These are phyloP conservation scores for Phenacoccus solenopsis DNA, from an alignment of 1,140 invertebrate genomes.

Conservation along the genomic window DNA sequence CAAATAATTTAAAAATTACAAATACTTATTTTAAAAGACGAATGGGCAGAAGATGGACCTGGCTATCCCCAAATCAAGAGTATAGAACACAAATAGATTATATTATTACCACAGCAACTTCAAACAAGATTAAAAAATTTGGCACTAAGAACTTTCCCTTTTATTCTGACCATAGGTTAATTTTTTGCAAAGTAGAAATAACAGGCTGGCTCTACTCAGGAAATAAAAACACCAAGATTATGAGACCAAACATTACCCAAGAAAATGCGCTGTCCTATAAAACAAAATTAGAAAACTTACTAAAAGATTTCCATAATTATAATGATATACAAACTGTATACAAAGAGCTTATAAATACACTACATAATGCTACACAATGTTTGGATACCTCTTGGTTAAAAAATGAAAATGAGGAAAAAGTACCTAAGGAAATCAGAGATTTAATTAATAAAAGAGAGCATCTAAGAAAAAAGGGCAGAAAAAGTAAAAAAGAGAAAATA, in stretches of 20 bases:
- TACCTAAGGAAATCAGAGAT: too few species aligned
- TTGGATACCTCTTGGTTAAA: too few species aligned
- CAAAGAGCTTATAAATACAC: too few species aligned
- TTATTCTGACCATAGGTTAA: conserved; percentile 6
- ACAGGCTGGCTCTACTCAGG: neutral
- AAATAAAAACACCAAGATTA: neutral
- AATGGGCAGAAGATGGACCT: conserved; percentile 7
- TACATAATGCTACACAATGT: too few species aligned
- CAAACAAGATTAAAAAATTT: neutral
- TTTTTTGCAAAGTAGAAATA: neutral
- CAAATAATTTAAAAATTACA: neutral
- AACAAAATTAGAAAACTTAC: too few species aligned
- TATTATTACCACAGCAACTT: neutral
- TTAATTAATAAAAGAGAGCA: neutral
- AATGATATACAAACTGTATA: too few species aligned
- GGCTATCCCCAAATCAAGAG: neutral
- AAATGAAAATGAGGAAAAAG: too few species aligned
- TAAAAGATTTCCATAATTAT: too few species aligned
- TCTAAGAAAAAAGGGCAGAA: neutral
- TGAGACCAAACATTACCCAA: neutral
- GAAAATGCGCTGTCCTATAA: neutral
- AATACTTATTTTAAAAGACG: conserved; percentile 6
- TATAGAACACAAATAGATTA: conserved; percentile 2
- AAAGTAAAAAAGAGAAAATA: neutral
- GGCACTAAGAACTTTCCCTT: neutral